These are phyloP conservation scores for Pangasius krempfi DNA, from an alignment of 2,797 vertebrate genomes.

Conservation along the genomic window DNA sequence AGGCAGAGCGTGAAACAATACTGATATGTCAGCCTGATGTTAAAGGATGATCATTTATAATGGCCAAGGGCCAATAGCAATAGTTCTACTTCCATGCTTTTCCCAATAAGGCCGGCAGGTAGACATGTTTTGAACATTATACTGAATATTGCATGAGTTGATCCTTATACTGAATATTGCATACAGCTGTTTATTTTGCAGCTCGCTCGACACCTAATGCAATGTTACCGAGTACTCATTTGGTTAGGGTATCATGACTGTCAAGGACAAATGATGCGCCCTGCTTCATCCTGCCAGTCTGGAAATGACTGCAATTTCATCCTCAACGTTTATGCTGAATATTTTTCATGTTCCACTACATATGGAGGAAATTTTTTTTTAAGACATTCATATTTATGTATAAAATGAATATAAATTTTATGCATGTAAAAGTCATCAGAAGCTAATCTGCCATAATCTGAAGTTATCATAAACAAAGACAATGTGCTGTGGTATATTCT, in stretches of 20 bases:
- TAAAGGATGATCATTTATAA: conserved; percentile 59
- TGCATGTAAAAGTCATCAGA: conserved; percentile 49
- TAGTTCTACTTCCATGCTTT: conserved; percentile 48
- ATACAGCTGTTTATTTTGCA: conserved; percentile 4
- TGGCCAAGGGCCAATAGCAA: conserved; percentile 48
- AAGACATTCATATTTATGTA: neutral
- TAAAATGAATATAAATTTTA: neutral
- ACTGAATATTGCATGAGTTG: conserved; percentile 60
- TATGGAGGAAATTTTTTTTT: neutral
- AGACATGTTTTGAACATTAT: conserved; percentile 33
- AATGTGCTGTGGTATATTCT: conserved; percentile 61
- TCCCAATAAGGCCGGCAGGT: conserved; percentile 35
- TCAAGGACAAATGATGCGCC: neutral
- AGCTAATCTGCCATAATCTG: conserved; percentile 49
- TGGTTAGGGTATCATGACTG: neutral
- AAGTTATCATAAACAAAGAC: conserved; percentile 60
- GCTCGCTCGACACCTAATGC: neutral
- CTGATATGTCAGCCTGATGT: conserved; percentile 47
- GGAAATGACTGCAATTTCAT: conserved; percentile 18
- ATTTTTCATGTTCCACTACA: neutral
- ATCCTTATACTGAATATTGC: conserved; percentile 57
- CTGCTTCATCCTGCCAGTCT: neutral
- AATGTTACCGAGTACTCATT: neutral
- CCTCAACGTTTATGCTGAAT: neutral
- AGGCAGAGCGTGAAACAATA: conserved; percentile 54